Evolutionary conservation across 2,888 invertebrate genomes (phyloP).

Genomic region (Orthosia gracilis): DNA sequence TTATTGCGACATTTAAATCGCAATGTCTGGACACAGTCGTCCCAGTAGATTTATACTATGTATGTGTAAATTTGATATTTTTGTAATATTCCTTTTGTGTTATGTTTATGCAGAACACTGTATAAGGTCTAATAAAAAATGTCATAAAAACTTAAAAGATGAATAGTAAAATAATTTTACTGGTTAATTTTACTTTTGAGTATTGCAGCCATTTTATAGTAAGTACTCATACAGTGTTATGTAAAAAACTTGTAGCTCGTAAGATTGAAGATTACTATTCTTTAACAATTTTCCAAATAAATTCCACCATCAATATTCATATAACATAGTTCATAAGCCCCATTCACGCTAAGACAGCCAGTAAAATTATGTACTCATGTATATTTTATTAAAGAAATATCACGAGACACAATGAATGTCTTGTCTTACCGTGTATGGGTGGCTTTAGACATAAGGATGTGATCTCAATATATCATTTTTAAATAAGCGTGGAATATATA

Average conservation of each 20-base stretch:
- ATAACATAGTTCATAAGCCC: slow-evolving; percentile 52
- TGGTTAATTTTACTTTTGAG: background rate
- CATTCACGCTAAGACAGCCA: slow-evolving; percentile 51
- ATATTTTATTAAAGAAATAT: slow-evolving; percentile 24
- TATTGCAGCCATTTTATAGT: background rate
- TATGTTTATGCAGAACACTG: slow-evolving; percentile 40
- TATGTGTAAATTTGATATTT: slow-evolving; percentile 66
- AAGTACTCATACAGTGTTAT: slow-evolving; percentile 39
- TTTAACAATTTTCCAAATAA: slow-evolving; percentile 58
- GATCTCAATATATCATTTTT: slow-evolving; percentile 82
- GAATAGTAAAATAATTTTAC: slow-evolving; percentile 22
- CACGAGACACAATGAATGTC: background rate
- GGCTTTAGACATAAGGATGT: slow-evolving; percentile 73
- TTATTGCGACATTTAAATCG: slow-evolving; percentile 27
- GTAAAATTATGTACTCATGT: background rate
- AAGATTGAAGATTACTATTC: slow-evolving; percentile 63
- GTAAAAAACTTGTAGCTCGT: slow-evolving; percentile 42
- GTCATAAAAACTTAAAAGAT: background rate
- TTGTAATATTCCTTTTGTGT: slow-evolving; percentile 60
- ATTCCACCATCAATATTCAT: slow-evolving; percentile 58
- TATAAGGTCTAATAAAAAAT: slow-evolving; percentile 2
- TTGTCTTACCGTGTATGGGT: slow-evolving; percentile 51
- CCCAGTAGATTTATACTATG: slow-evolving; percentile 56
- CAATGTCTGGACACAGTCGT: slow-evolving; percentile 30
- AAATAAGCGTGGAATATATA: slow-evolving; percentile 59